phyloP scores from a whole-genome alignment of 2,888 invertebrate genomes.

The Nephrotoma guestfalica region DNA sequence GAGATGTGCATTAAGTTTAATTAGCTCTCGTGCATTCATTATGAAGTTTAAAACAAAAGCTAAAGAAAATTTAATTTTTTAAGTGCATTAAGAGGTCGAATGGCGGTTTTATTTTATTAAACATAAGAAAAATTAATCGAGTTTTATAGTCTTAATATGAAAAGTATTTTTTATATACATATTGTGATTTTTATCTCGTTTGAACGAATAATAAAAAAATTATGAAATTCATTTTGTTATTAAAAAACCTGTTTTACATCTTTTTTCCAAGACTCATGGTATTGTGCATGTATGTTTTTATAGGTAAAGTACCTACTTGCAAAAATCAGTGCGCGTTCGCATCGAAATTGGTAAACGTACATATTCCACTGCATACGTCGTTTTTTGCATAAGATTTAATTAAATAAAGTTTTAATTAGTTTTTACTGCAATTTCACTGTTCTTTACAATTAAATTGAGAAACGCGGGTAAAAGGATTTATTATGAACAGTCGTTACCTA shows the following conservation, averaged over 20 bases:
- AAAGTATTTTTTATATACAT: neutral
- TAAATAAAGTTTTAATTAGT: neutral
- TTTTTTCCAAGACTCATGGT: neutral
- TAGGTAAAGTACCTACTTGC: neutral
- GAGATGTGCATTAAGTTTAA: too few species aligned
- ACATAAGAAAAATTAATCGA: neutral
- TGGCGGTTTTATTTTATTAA: too few species aligned
- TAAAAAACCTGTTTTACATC: neutral
- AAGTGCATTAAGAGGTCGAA: too few species aligned
- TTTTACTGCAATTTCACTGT: neutral
- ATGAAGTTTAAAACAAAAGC: too few species aligned
- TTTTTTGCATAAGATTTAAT: neutral
- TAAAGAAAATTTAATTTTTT: too few species aligned
- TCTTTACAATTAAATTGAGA: neutral
- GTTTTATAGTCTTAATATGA: neutral
- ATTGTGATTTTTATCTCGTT: neutral
- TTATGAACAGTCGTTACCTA: neutral
- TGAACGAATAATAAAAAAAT: neutral
- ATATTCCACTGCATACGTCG: neutral
- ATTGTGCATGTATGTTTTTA: neutral
- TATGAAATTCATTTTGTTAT: neutral
- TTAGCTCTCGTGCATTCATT: too few species aligned
- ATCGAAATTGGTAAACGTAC: neutral
- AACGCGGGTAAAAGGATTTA: too few species aligned
- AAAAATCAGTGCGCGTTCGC: neutral